These are phyloP conservation scores for Lophius piscatorius DNA, from an alignment of 2,113 vertebrate species.

Conservation along the genomic window DNA sequence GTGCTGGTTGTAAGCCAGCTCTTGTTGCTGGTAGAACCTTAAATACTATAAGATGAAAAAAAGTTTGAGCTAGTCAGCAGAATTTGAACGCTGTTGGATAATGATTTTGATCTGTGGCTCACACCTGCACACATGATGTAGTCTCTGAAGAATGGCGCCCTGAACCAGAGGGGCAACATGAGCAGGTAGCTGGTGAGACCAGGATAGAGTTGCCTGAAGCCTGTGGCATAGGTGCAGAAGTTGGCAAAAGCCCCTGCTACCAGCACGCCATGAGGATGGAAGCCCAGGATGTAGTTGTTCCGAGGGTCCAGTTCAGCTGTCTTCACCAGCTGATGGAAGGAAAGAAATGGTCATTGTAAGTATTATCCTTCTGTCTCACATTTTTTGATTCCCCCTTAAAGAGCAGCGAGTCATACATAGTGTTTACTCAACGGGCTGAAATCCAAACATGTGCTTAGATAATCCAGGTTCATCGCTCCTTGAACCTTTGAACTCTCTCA, in stretches of 20 bases:
- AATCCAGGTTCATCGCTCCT: conserved; percentile 30
- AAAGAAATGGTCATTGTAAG: background rate
- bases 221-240: conserved; percentile 87
- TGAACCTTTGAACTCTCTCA: conserved; percentile 20
- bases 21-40: too few relatives aligned
- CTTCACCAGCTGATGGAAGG: conserved; percentile 87
- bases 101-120: background rate
- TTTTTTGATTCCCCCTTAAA: background rate
- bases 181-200: conserved; percentile 86
- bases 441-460: conserved; percentile 33
- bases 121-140: conserved; percentile 89
- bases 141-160: conserved; percentile 89
- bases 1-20: too few relatives aligned
- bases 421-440: conserved; percentile 9
- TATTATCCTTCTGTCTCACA: too few relatives aligned
- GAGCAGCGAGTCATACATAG: background rate
- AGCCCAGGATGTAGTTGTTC: conserved; percentile 89
- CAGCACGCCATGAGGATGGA: conserved; percentile 92
- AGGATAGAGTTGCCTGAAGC: conserved; percentile 84
- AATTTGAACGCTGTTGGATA: too few relatives aligned
- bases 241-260: conserved; percentile 87
- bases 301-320: conserved; percentile 87
- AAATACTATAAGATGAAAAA: too few relatives aligned
- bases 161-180: conserved; percentile 91
- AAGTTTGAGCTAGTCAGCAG: too few relatives aligned